Conservation (phyloP, 2,113 vertebrate genomes). For the Empidonax alnorum region DNA sequence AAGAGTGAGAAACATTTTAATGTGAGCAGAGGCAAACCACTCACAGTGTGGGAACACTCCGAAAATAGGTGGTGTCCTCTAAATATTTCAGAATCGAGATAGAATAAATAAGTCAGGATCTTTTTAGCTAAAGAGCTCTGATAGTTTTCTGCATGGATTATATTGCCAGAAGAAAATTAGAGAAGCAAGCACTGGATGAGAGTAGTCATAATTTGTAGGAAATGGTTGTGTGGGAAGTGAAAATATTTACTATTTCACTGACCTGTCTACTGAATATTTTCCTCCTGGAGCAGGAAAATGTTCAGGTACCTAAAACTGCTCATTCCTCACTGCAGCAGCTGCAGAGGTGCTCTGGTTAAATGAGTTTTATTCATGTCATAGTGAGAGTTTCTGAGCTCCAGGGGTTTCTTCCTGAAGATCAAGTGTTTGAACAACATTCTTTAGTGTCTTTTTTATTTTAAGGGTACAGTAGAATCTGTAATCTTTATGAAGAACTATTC, state of each 20-base stretch:
- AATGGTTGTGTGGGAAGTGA: background rate
- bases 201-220: background rate
- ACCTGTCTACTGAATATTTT: background rate
- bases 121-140: background rate
- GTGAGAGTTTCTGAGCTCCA: background rate
- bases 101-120: background rate
- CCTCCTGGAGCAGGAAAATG: background rate
- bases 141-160: constrained; percentile 15
- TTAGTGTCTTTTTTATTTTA: background rate
- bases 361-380: background rate
- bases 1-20: background rate
- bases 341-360: background rate
- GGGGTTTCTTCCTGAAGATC: background rate
- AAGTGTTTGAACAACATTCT: background rate
- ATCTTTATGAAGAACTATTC: background rate
- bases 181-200: background rate
- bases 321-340: background rate
- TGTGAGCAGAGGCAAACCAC: background rate
- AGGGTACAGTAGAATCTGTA: background rate
- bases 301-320: background rate
- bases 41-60: background rate
- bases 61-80: background rate
- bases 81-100: constrained; percentile 2
- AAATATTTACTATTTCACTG: background rate
- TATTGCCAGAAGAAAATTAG: background rate